Evolutionary conservation across 2,888 invertebrate genomes (phyloP).

Genomic region (Zelleria hepariella): DNA sequence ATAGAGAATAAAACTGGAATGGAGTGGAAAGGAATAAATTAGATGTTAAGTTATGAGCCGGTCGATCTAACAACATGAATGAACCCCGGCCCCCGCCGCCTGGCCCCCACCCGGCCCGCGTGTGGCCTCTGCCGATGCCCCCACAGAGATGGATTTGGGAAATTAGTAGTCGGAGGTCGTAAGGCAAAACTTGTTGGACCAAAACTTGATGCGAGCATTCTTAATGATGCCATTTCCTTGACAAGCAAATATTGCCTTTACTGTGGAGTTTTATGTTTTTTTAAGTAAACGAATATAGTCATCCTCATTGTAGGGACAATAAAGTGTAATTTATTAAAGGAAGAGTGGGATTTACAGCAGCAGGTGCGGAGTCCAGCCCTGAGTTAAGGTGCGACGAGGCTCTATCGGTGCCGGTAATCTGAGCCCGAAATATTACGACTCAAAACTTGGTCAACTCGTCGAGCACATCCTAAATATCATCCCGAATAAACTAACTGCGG

Average conservation of each 20-base stretch:
- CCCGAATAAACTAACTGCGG: constrained; percentile 53
- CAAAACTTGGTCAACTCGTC: constrained; percentile 67
- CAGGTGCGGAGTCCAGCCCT: constrained; percentile 32
- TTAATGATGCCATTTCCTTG: too few relatives aligned
- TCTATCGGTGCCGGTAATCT: constrained; percentile 67
- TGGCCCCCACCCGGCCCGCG: constrained; percentile 18
- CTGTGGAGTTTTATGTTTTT: too few relatives aligned
- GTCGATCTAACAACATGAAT: constrained; percentile 71
- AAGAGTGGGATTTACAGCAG: background rate
- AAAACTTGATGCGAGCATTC: too few relatives aligned
- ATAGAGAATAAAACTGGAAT: constrained; percentile 10
- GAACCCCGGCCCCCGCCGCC: constrained; percentile 43
- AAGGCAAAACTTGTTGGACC: background rate
- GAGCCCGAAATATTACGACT: constrained; percentile 72
- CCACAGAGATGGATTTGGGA: background rate
- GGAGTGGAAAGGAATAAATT: constrained; percentile 61
- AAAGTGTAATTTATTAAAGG: too few relatives aligned
- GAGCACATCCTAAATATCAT: constrained; percentile 32
- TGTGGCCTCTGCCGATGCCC: constrained; percentile 6
- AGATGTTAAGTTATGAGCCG: constrained; percentile 70
- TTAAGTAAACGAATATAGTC: too few relatives aligned
- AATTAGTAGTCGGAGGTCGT: background rate
- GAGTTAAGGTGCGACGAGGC: constrained; percentile 62
- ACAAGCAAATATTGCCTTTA: too few relatives aligned
- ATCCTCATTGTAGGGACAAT: too few relatives aligned